Evolutionary conservation across 2,113 vertebrate species (phyloP).

Genomic region (Nycticebus coucang): DNA sequence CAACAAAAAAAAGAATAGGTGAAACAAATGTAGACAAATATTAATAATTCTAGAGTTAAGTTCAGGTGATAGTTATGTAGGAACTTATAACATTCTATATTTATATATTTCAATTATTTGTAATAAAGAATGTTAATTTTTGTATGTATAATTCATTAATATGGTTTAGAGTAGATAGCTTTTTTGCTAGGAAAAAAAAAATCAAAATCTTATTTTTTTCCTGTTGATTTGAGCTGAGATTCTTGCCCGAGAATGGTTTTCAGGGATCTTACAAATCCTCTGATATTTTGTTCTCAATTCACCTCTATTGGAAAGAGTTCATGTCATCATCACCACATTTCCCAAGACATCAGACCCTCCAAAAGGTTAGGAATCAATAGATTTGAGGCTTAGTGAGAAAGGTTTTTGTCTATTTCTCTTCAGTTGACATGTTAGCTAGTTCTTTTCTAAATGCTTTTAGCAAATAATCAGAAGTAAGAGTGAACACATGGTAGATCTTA

Average conservation of each 20-base stretch:
- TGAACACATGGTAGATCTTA: neutral
- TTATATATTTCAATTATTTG: conserved; percentile 8
- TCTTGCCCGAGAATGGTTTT: neutral
- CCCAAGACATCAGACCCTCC: neutral
- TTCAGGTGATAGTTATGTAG: neutral
- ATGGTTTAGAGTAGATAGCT: neutral
- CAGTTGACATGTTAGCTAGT: neutral
- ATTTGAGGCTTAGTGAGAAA: neutral
- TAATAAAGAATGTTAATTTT: neutral
- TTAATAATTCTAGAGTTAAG: neutral
- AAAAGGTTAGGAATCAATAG: neutral
- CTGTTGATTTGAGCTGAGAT: neutral
- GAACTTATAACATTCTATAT: neutral
- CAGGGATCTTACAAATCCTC: neutral
- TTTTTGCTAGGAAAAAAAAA: conserved; percentile 29
- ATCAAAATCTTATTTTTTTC: neutral
- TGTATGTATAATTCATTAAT: neutral
- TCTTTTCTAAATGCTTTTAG: neutral
- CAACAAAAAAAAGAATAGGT: neutral
- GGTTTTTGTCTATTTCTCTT: neutral
- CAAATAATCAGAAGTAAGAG: conserved; percentile 42
- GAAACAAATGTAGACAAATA: neutral
- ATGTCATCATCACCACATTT: conserved; percentile 17
- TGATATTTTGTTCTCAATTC: conserved; percentile 14
- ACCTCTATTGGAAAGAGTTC: neutral